These are phyloP conservation scores for Drosophila willistoni DNA, from an alignment of 1,140 invertebrate species.

Conservation along the genomic window DNA sequence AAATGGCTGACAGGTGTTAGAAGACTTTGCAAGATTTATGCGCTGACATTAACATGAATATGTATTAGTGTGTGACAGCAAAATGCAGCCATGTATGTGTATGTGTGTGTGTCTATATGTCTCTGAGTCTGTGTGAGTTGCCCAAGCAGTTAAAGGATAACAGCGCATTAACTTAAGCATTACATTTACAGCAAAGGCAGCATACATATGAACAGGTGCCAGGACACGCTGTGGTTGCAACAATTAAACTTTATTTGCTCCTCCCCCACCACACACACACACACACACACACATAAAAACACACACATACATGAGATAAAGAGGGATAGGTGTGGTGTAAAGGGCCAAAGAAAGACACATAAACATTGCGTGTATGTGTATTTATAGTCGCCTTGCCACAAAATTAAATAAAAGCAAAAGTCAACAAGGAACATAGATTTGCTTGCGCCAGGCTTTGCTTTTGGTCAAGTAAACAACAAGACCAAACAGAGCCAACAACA, in stretches of 20 bases:
- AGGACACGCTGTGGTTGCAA: constrained; percentile 76
- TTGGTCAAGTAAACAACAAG: constrained; percentile 72
- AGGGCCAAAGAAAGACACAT: constrained; percentile 26
- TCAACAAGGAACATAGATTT: constrained; percentile 80
- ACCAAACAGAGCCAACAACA: constrained; percentile 28
- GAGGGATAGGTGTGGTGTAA: neutral
- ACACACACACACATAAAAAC: constrained; percentile 8
- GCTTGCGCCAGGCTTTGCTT: constrained; percentile 63
- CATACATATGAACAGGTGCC: constrained; percentile 65
- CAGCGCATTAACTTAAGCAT: constrained; percentile 81
- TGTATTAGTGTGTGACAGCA: constrained; percentile 65
- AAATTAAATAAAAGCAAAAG: constrained; percentile 82
- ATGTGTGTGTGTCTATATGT: constrained; percentile 13
- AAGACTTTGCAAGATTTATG: constrained; percentile 81
- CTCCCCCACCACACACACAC: constrained; percentile 48
- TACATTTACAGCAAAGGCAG: constrained; percentile 61
- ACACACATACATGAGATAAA: constrained; percentile 7
- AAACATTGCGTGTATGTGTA: constrained; percentile 64
- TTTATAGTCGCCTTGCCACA: constrained; percentile 78
- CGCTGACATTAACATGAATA: constrained; percentile 81
- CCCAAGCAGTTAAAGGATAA: constrained; percentile 80
- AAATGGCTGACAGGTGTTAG: constrained; percentile 81
- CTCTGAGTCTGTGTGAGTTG: constrained; percentile 41
- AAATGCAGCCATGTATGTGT: constrained; percentile 42
- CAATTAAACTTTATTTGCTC: constrained; percentile 81